Conservation (phyloP, 2,888 invertebrate species). For the Laspeyria flexula region DNA sequence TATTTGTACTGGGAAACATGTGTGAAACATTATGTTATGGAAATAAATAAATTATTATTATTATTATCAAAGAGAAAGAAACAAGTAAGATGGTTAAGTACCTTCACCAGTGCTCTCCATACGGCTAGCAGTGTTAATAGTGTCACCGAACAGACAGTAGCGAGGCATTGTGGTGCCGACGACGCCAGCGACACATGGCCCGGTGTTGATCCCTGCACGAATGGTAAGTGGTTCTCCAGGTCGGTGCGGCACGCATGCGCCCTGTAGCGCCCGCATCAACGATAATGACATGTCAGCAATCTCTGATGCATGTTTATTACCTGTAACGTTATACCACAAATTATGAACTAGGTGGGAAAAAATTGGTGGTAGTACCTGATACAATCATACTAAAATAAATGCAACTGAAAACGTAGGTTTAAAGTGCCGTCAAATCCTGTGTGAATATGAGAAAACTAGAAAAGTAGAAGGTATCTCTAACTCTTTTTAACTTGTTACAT, state of each 20-base stretch:
- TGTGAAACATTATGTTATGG: too few relatives aligned
- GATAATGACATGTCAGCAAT: conserved; percentile 88
- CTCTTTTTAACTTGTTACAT: too few relatives aligned
- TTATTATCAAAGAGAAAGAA: background rate
- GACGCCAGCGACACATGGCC: conserved; percentile 88
- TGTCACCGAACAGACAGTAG: conserved; percentile 87
- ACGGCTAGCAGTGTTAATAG: conserved; percentile 88
- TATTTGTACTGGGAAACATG: too few relatives aligned
- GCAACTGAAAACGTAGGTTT: too few relatives aligned
- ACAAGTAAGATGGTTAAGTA: conserved; percentile 23
- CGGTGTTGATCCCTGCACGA: conserved; percentile 87
- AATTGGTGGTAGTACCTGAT: too few relatives aligned
- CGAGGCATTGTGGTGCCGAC: conserved; percentile 88
- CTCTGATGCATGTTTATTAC: conserved; percentile 85
- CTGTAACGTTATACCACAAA: conserved; percentile 52
- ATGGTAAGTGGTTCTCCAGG: conserved; percentile 79
- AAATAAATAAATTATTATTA: background rate
- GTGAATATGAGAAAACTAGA: too few relatives aligned
- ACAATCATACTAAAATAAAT: too few relatives aligned
- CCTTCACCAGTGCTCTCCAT: conserved; percentile 88
- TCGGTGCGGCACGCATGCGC: conserved; percentile 84
- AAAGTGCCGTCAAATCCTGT: too few relatives aligned
- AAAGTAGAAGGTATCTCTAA: too few relatives aligned
- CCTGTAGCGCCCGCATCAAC: conserved; percentile 79
- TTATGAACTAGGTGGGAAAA: background rate